phyloP scores from a whole-genome alignment of 1,140 invertebrate species.

The Camponotus pennsylvanicus region DNA sequence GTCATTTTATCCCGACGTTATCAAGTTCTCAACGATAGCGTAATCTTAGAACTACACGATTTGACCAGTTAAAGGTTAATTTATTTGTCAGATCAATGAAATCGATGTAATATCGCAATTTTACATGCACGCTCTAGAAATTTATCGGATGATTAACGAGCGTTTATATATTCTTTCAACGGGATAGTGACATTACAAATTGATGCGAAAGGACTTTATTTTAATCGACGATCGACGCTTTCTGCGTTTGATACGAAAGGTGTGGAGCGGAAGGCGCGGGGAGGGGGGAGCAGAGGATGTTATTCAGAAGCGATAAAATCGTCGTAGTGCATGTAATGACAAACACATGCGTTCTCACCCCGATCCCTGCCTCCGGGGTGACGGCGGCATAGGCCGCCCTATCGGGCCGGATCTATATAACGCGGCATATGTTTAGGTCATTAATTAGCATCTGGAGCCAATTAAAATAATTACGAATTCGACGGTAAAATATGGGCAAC shows the following conservation, averaged over 20 bases:
- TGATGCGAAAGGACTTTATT: conserved; percentile 19
- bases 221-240: conserved; percentile 47
- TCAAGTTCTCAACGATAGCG: conserved; percentile 22
- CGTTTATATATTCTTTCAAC: neutral
- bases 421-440: conserved; percentile 83
- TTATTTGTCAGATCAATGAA: neutral
- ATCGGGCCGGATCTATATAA: conserved; percentile 78
- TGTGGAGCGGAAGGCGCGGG: neutral
- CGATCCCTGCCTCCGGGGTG: conserved; percentile 52
- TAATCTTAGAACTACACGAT: conserved; percentile 24
- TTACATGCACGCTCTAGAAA: neutral
- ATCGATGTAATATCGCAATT: conserved; percentile 10
- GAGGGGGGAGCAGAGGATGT: conserved; percentile 29
- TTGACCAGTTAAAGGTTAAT: conserved; percentile 5
- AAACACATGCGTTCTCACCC: conserved; percentile 81
- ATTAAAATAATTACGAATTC: conserved; percentile 85
- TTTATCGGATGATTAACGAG: conserved; percentile 23
- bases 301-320: conserved; percentile 77
- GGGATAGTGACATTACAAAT: conserved; percentile 3
- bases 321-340: conserved; percentile 81
- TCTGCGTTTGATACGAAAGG: conserved; percentile 27
- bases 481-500: conserved; percentile 76
- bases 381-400: conserved; percentile 68
- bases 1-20: conserved; percentile 18
- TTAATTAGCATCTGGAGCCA: conserved; percentile 85